Evolutionary conservation across 1,140 invertebrate genomes (phyloP).

Genomic region (Riptortus pedestris): DNA sequence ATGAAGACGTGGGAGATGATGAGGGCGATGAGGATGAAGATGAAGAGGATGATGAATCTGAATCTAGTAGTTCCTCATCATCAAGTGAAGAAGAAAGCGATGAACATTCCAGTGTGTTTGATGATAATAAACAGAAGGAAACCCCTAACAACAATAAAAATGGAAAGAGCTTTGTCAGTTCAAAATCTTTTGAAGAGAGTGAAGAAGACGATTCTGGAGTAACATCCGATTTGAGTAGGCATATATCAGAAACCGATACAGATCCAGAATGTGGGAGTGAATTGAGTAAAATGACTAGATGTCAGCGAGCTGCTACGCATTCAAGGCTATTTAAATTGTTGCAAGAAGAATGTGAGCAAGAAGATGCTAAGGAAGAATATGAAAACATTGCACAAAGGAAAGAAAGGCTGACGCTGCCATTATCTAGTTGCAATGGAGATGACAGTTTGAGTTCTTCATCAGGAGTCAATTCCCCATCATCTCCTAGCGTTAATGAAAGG

Average conservation of each 20-base stretch:
- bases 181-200: constrained; percentile 42
- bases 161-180: not conserved
- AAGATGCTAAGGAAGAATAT: constrained; percentile 34
- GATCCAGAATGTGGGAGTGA: constrained; percentile 47
- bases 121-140: not conserved
- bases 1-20: constrained; percentile 21
- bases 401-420: constrained; percentile 37
- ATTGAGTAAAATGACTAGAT: constrained; percentile 46
- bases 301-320: constrained; percentile 58
- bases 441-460: constrained; percentile 37
- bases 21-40: constrained; percentile 17
- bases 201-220: constrained; percentile 62
- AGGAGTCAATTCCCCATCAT: constrained; percentile 43
- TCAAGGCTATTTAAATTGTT: constrained; percentile 56
- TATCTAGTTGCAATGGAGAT: constrained; percentile 30
- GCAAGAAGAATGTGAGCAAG: constrained; percentile 44
- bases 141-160: constrained; percentile 21
- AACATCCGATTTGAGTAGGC: constrained; percentile 55
- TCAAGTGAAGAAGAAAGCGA: constrained; percentile 27
- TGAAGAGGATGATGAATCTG: constrained; percentile 19
- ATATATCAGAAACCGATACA: constrained; percentile 54
- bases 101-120: constrained; percentile 1
- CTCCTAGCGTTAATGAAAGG: constrained; percentile 43
- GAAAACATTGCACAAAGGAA: constrained; percentile 33
- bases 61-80: constrained; percentile 21